Conservation (phyloP, 92 coral and sea anemone genomes). For the Ricordea florida region DNA sequence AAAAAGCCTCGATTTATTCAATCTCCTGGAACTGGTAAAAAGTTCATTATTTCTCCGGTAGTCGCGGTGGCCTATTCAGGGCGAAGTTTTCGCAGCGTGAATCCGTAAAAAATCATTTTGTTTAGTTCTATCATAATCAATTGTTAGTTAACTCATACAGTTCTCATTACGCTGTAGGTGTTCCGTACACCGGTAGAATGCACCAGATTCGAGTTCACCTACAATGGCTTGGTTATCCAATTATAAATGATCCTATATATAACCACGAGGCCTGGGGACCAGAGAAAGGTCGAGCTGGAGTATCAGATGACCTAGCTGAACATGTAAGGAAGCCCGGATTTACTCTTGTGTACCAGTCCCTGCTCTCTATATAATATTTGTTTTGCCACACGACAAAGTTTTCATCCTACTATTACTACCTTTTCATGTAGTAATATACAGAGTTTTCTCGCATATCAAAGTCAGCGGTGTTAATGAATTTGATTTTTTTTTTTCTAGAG, state of each 20-base stretch:
- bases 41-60: too few species aligned
- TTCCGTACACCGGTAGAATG: conserved; percentile 93
- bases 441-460: too few species aligned
- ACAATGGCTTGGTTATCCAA: conserved; percentile 99
- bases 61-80: too few species aligned
- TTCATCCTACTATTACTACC: not conserved
- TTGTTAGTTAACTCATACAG: not conserved
- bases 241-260: conserved; percentile 95
- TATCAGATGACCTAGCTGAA: conserved; percentile 79
- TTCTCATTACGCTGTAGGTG: conserved; percentile 53
- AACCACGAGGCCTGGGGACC: conserved; percentile 95
- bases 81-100: too few species aligned
- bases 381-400: not conserved
- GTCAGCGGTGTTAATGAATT: too few species aligned
- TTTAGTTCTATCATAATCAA: not conserved
- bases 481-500: too few species aligned
- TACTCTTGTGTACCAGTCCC: not conserved
- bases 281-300: conserved; percentile 88
- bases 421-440: too few species aligned
- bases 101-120: too few species aligned
- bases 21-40: too few species aligned
- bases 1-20: too few species aligned
- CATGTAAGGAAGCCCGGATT: conserved; percentile 46
- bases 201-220: conserved; percentile 98
- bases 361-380: not conserved